phyloP scores from a whole-genome alignment of 2,888 invertebrate species.

The Darwinula stevensoni region DNA sequence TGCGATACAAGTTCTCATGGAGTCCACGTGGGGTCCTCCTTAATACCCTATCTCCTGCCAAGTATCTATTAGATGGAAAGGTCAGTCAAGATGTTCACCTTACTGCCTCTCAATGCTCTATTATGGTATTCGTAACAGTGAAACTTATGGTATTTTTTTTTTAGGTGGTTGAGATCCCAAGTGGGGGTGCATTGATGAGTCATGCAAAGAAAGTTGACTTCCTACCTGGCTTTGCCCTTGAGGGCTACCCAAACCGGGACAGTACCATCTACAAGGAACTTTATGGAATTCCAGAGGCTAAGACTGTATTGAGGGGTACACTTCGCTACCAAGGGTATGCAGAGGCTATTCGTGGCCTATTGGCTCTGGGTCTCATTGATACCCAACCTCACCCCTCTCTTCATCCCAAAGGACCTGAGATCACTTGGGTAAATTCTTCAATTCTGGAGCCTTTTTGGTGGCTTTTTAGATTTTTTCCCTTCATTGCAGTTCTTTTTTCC shows the following conservation, averaged over 20 bases:
- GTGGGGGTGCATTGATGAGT: conserved; percentile 67
- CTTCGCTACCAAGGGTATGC: conserved; percentile 73
- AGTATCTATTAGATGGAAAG: conserved; percentile 50
- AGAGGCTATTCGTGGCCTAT: conserved; percentile 56
- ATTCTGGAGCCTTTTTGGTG: not conserved
- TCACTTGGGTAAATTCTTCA: conserved; percentile 48
- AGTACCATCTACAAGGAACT: conserved; percentile 58
- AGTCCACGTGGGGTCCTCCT: conserved; percentile 73
- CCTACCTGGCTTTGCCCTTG: conserved; percentile 79
- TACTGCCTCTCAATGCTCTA: no score
- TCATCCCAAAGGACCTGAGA: conserved; percentile 81
- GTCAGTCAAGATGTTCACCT: no score
- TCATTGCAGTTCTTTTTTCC: not conserved
- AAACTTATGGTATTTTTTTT: conserved; percentile 4
- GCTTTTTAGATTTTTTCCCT: no score
- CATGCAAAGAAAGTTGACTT: conserved; percentile 49
- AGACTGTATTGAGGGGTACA: conserved; percentile 74
- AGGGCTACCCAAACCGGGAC: conserved; percentile 90
- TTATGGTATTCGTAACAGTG: not conserved
- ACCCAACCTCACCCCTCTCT: conserved; percentile 54
- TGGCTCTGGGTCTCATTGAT: conserved; percentile 60
- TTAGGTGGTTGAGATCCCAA: conserved; percentile 54
- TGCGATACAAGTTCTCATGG: conserved; percentile 87
- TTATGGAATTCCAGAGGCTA: conserved; percentile 60
- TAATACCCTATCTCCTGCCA: conserved; percentile 66